Percentiles rank a stretch among this genome's conserved stretches.
phyloP scores from a whole-genome alignment of 2,888 invertebrate species.

The Eucera pruinosa region DNA sequence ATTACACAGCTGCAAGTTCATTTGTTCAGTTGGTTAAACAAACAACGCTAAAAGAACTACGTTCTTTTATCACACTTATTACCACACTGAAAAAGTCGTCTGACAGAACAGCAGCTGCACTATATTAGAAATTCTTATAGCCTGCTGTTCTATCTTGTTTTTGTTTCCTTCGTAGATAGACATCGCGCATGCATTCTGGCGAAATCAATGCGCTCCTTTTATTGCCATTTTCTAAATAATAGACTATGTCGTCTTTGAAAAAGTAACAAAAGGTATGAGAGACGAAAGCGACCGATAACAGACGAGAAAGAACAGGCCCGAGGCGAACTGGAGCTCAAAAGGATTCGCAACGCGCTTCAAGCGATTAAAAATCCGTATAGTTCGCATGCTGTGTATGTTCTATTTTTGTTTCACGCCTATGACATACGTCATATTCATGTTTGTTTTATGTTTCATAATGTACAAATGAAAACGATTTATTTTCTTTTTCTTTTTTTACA shows the following conservation, averaged over 20 bases:
- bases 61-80: neutral
- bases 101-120: neutral
- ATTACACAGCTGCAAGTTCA: neutral
- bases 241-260: neutral
- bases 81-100: neutral
- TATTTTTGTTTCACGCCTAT: neutral
- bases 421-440: neutral
- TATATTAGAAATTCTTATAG: neutral
- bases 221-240: conserved; percentile 15
- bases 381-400: neutral
- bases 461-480: no score
- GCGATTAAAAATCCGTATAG: conserved; percentile 5
- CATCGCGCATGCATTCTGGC: neutral
- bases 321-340: conserved; percentile 6
- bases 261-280: neutral
- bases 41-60: neutral
- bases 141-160: neutral
- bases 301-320: neutral
- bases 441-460: neutral
- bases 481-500: neutral
- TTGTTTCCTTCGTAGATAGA: neutral
- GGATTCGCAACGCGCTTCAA: neutral
- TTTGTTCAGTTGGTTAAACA: neutral
- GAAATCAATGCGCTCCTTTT: conserved; percentile 1
- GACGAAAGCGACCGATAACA: neutral